Percentiles rank a stretch among this genome's conserved stretches.
phyloP scores from a whole-genome alignment of 2,888 invertebrate species.

The Andrena chrysosceles region DNA sequence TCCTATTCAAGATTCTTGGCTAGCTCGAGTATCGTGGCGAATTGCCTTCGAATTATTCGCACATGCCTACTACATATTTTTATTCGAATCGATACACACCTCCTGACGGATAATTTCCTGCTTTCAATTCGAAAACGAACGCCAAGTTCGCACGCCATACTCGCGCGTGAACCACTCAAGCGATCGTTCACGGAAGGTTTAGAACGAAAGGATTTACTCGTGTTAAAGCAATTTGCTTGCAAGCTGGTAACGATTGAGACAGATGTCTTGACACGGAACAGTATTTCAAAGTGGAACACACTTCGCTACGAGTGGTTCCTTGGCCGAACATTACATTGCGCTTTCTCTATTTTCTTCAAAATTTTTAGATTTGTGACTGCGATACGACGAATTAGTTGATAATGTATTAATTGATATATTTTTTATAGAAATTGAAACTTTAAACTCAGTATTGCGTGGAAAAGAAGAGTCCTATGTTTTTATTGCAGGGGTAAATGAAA shows the following conservation, averaged over 20 bases:
- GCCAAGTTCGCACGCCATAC: constrained; percentile 43
- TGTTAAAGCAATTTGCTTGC: constrained; percentile 45
- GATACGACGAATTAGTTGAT: not conserved
- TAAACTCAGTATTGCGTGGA: too few species aligned
- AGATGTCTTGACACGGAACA: constrained; percentile 26
- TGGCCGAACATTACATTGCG: not conserved
- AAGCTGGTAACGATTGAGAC: constrained; percentile 17
- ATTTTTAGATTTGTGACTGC: not conserved
- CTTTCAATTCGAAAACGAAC: constrained; percentile 56
- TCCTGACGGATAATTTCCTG: constrained; percentile 61
- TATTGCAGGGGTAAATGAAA: too few species aligned
- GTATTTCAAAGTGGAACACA: constrained; percentile 4
- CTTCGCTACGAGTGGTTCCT: not conserved
- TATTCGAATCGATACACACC: constrained; percentile 29
- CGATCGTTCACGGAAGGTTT: constrained; percentile 21
- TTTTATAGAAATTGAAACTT: too few species aligned
- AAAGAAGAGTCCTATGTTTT: too few species aligned
- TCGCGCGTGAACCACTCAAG: constrained; percentile 38
- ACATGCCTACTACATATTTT: constrained; percentile 24
- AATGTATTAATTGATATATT: too few species aligned
- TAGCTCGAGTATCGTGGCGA: too few species aligned
- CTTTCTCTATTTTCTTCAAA: too few species aligned
- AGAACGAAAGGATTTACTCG: constrained; percentile 36
- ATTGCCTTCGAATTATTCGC: constrained; percentile 30
- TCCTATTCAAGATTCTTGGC: not conserved